Conservation (phyloP, 2,797 vertebrate species). For the Eupleurogrammus muticus region DNA sequence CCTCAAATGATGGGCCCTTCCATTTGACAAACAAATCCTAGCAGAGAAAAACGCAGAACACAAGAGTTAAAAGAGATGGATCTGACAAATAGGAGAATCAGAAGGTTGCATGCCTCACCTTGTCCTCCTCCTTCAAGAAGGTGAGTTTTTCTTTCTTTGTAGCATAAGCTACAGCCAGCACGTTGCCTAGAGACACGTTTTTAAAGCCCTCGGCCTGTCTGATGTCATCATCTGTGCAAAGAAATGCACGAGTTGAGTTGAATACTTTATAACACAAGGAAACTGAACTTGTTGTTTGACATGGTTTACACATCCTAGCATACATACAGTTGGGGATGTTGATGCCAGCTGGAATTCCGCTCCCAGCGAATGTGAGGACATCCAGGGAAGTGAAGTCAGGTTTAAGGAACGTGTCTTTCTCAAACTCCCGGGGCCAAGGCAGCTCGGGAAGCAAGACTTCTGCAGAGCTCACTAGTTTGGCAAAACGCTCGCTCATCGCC, state of each 20-base stretch:
- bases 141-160: slow-evolving; percentile 91
- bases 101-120: slow-evolving; percentile 74
- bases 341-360: slow-evolving; percentile 94
- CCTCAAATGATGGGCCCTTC: slow-evolving; percentile 92
- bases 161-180: slow-evolving; percentile 89
- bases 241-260: slow-evolving; percentile 1
- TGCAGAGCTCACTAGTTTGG: slow-evolving; percentile 87
- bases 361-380: slow-evolving; percentile 92
- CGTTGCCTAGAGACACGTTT: slow-evolving; percentile 93
- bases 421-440: slow-evolving; percentile 90
- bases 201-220: slow-evolving; percentile 94
- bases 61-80: neutral
- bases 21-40: slow-evolving; percentile 92
- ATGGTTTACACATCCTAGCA: rapidly evolving
- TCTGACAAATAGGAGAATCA: neutral
- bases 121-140: slow-evolving; percentile 91
- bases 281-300: neutral
- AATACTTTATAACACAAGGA: neutral
- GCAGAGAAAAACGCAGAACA: neutral
- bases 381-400: slow-evolving; percentile 95
- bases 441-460: slow-evolving; percentile 89
- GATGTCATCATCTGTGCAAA: slow-evolving; percentile 89
- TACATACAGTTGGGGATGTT: slow-evolving; percentile 95
- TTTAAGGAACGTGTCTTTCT: slow-evolving; percentile 93
- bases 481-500: slow-evolving; percentile 92